Percentiles rank a stretch among this genome's conserved stretches.
Conservation (phyloP, 2,113 vertebrate genomes). For the Oncorhynchus keta region DNA sequence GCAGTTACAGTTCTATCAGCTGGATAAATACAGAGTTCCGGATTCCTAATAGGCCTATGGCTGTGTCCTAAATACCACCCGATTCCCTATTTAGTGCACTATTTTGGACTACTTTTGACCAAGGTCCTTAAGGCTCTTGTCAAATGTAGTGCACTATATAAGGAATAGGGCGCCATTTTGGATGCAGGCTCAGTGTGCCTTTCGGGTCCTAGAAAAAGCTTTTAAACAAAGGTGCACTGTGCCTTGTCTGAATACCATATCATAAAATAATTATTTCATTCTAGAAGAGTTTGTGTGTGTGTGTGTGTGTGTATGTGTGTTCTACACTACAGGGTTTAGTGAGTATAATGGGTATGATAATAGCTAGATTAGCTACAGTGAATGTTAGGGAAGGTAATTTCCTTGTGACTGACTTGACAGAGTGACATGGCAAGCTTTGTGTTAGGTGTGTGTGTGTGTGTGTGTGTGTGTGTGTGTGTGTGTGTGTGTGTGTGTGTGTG, state of each 20-base stretch:
- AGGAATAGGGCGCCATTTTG: too few species aligned
- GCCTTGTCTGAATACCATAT: not conserved
- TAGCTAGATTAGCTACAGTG: not conserved
- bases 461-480: not conserved
- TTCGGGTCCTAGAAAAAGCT: not conserved
- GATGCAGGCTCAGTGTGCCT: too few species aligned
- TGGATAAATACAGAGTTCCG: not conserved
- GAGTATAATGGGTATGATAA: not conserved
- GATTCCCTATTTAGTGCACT: too few species aligned
- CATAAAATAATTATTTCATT: slow-evolving; percentile 9
- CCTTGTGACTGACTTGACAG: not conserved
- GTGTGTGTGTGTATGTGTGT: slow-evolving; percentile 4
- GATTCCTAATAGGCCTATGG: too few species aligned
- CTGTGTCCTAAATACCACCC: too few species aligned
- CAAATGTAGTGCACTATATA: too few species aligned
- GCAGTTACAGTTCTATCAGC: too few species aligned
- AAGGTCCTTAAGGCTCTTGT: too few species aligned
- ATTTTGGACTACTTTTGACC: too few species aligned
- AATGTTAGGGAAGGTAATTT: not conserved
- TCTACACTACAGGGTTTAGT: not conserved
- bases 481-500: not conserved
- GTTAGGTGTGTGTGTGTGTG: not conserved
- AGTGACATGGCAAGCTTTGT: not conserved
- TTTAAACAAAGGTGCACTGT: not conserved
- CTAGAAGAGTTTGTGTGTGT: not conserved